Evolutionary conservation across 2,888 invertebrate species (phyloP), one percentile per base, ranked within the genome.

Genomic region (Paralinhomoeus sp.): DNA sequence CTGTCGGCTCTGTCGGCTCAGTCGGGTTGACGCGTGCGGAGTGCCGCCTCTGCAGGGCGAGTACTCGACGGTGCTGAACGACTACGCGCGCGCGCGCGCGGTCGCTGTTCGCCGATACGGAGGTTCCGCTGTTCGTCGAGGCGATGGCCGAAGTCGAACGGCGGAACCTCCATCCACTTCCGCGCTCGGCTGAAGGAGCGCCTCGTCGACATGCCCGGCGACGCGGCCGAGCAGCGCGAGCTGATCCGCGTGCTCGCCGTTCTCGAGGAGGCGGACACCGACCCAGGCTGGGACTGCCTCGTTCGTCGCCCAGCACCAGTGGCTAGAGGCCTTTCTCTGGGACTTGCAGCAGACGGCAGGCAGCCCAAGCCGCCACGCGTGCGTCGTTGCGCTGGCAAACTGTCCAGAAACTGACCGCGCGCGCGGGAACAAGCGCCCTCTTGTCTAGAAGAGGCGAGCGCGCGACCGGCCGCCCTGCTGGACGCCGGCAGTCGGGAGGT

Each of bases 221-320:
- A 80, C 51, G 75, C 89, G 24, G 91, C 91, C 52, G 84, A 89
- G 56, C 89, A 93, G 62, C 89, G 84, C 56, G 80, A 83, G 62
- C 73, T 89, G 47, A 87, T 93, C 51, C 77, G 67, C 42, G 73
- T 75, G 61, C 71, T 78, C 50, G 73, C 76, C n/a, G 76, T 75
- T 57, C 66, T 80, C 49, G 80, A 80, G 57, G 73, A 73, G 43
- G 71, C 71, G 43, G 71, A 71, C 3, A 80, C 79, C 9, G 3
- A 80, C 79, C 9, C 89, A 97, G 66, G 84, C 91, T 1, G 91
- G 89, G 0, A 93, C 93, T 93, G 79, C 82, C 50, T 89, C 87
- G 3, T 79, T 97, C 50, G 73, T 72, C 40, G 76, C 79, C 48
- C 77, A 82, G 49, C 78, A 80, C 48, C 75, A 77, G 43, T 84